phyloP scores from a whole-genome alignment of 2,797 vertebrate genomes.

The Anguilla anguilla region DNA sequence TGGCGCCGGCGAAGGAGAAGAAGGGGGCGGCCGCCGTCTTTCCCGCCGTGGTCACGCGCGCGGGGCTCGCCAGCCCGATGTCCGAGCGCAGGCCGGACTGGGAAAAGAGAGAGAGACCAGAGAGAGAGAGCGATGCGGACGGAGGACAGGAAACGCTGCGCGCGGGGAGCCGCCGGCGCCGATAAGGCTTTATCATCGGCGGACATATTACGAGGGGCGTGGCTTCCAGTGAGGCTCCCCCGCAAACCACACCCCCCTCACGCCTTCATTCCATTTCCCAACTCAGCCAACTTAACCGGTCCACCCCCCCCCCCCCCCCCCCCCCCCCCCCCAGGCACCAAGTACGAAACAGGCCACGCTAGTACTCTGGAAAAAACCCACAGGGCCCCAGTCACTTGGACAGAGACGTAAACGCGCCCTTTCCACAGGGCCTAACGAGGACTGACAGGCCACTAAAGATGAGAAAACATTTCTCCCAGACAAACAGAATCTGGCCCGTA shows the following conservation, averaged over 20 bases:
- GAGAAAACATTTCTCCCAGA: slow-evolving; percentile 1
- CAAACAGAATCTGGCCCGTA: neutral
- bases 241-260: neutral
- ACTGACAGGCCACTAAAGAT: neutral
- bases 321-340: neutral
- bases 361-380: neutral
- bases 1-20: slow-evolving; percentile 84
- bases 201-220: neutral
- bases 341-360: neutral
- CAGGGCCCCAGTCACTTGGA: neutral
- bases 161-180: neutral
- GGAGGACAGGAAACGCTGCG: neutral
- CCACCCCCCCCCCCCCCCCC: neutral
- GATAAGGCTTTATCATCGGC: neutral
- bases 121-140: neutral
- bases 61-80: slow-evolving; percentile 79
- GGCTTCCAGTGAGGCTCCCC: neutral
- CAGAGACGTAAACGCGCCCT: neutral
- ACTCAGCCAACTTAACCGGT: slow-evolving; percentile 23
- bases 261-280: neutral
- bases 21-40: slow-evolving; percentile 85
- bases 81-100: slow-evolving; percentile 85
- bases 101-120: slow-evolving; percentile 34
- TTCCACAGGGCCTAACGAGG: neutral
- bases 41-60: slow-evolving; percentile 77